These are phyloP conservation scores for Neoascia interrupta DNA, from an alignment of 2,888 invertebrate genomes.

Conservation along the genomic window DNA sequence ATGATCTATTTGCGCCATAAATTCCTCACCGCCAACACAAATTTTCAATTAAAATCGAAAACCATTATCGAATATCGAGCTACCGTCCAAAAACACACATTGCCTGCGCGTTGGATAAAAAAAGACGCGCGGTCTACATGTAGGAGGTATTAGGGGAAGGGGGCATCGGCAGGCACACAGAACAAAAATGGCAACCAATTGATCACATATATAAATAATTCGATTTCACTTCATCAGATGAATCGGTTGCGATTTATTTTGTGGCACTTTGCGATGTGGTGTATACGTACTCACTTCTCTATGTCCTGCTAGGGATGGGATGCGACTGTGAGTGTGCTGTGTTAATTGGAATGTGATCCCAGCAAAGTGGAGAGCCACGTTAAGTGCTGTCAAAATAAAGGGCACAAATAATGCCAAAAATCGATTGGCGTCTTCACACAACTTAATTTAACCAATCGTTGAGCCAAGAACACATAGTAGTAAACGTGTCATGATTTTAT, in stretches of 20 bases:
- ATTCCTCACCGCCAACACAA: constrained; percentile 53
- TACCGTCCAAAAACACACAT: no score
- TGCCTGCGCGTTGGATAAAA: background rate
- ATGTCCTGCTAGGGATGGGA: no score
- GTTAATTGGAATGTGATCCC: constrained; percentile 45
- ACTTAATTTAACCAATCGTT: constrained; percentile 48
- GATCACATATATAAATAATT: constrained; percentile 66
- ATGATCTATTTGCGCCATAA: constrained; percentile 36
- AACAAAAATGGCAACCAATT: constrained; percentile 40
- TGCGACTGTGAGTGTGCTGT: constrained; percentile 11
- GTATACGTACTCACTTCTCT: no score
- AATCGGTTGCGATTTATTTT: constrained; percentile 59
- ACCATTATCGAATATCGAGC: constrained; percentile 54
- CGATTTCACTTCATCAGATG: constrained; percentile 57
- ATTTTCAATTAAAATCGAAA: constrained; percentile 64
- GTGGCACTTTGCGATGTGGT: constrained; percentile 14
- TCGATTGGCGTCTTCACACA: constrained; percentile 60
- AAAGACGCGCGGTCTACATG: no score
- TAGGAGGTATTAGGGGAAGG: no score
- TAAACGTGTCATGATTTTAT: constrained; percentile 52
- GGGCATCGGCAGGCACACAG: no score
- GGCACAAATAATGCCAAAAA: constrained; percentile 23
- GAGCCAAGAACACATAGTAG: background rate
- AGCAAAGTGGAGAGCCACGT: background rate
- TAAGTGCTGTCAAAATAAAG: constrained; percentile 27